Evolutionary conservation across 92 coral and sea anemone genomes (phyloP), one percentile per base, ranked within the genome.

Genomic region (Parazoanthus atlanticus): DNA sequence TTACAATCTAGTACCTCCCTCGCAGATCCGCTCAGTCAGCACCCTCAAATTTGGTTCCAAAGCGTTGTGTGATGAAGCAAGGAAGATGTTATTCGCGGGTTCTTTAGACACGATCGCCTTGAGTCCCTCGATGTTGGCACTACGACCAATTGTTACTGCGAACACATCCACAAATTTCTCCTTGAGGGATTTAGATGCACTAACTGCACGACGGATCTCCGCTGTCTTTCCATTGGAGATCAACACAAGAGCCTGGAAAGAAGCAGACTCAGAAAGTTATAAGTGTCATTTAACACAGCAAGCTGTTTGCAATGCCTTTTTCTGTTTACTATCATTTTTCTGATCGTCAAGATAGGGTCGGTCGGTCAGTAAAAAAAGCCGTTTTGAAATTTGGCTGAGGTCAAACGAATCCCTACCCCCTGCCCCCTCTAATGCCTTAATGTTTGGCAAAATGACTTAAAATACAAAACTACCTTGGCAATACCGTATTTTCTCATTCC

Each of bases 51-150:
- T 82, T 26, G 86, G 58, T 25, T 82, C 86, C 52, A 82, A 76
- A 40, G 86, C 86, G 15, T 82, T 82, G 86, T 82, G 38, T 10
- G 86, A 82, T 15, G 58, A 64, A 29, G 86, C 86, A n/a, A 82
- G 31, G 31, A 82, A 82, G 58, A 82, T 66, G 52, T 34, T 82
- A 23, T 66, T 17, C 26, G 33, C 86, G 0, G 76, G 76, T 66
- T 82, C 26, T 21, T 82, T 26, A 66, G 86, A 82, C 74, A 82
- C 86, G 46, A 82, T 82, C 58, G 12, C 76, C 38, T 82, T 82
- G 29, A 82, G 52, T 23, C 43, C 30, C 16, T 38, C 52, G 56
- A 82, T 66, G 56, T 65, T n/a, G 25, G 76, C 31, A 26, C 25
- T 32, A 38, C 76, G 54, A 28, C 86, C 86, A 38, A 82, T 29